Evolutionary conservation across 2,888 invertebrate species (phyloP).

Genomic region (Agrotis exclamationis): DNA sequence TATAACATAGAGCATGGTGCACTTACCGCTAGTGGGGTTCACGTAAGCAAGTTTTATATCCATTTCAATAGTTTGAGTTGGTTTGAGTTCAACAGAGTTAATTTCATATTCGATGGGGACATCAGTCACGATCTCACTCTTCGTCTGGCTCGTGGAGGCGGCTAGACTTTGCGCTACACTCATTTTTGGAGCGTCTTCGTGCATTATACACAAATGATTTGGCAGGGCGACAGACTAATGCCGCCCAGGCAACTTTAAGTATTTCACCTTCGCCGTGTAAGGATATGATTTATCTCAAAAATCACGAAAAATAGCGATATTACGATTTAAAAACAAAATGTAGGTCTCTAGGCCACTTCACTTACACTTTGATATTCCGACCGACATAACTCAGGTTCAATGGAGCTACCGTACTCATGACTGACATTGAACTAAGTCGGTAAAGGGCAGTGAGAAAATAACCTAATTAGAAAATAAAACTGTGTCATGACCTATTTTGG

Average conservation of each 20-base stretch:
- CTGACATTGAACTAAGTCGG: conserved; percentile 91
- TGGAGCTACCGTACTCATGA: conserved; percentile 92
- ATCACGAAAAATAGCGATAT: conserved; percentile 84
- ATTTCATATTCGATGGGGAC: conserved; percentile 86
- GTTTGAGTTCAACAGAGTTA: conserved; percentile 87
- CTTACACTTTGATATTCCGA: conserved; percentile 95
- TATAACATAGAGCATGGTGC: conserved; percentile 62
- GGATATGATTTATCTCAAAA: conserved; percentile 91
- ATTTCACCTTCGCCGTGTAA: conserved; percentile 86
- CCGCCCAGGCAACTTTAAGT: conserved; percentile 75
- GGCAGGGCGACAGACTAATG: conserved; percentile 81
- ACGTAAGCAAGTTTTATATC: conserved; percentile 92
- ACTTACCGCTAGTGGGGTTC: conserved; percentile 91
- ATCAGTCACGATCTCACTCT: conserved; percentile 85
- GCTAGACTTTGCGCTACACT: conserved; percentile 93
- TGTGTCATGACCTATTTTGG: conserved; percentile 85
- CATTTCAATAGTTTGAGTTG: conserved; percentile 88
- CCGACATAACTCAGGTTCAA: conserved; percentile 94
- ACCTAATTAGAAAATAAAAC: conserved; percentile 83
- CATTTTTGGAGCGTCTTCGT: conserved; percentile 93
- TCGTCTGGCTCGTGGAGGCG: conserved; percentile 92
- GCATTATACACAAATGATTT: conserved; percentile 91
- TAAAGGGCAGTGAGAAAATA: conserved; percentile 90
- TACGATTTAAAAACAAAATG: conserved; percentile 91
- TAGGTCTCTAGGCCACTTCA: conserved; percentile 97